A percentile compares a stretch with the other conserved stretches of the same genome.
Conservation (phyloP, 2,113 vertebrate species). For the Mirounga angustirostris region DNA sequence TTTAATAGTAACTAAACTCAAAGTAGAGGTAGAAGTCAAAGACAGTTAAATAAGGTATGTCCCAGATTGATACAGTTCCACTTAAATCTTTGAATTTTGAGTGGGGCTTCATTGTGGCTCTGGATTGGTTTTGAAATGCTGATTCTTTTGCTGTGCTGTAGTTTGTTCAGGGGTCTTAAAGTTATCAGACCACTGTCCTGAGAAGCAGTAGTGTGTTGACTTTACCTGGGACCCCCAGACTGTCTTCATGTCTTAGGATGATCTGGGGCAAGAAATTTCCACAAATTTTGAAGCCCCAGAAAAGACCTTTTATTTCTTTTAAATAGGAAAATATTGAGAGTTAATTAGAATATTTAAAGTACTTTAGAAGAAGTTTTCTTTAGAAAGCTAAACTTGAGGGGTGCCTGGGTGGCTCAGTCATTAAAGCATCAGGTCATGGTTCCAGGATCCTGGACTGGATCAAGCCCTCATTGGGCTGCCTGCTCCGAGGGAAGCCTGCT, state of each 20-base stretch:
- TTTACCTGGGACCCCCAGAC: neutral
- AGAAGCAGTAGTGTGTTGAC: neutral
- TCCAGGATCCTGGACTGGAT: too few relatives aligned
- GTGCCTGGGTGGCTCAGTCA: too few relatives aligned
- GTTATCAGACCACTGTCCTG: neutral
- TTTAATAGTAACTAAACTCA: slow-evolving; percentile 29
- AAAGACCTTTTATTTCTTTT: neutral
- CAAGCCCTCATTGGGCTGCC: too few relatives aligned
- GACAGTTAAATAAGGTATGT: neutral
- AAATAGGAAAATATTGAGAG: neutral
- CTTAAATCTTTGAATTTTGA: neutral
- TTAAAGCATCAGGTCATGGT: too few relatives aligned
- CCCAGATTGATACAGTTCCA: neutral
- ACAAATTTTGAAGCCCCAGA: neutral
- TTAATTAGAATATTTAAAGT: neutral
- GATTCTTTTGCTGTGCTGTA: neutral
- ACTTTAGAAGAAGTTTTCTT: neutral
- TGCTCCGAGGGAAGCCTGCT: too few relatives aligned
- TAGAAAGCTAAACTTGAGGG: neutral
- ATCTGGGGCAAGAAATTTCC: neutral
- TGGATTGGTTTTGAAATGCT: neutral
- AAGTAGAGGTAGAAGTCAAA: neutral
- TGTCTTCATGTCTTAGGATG: neutral
- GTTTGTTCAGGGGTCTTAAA: neutral
- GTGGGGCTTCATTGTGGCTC: neutral